Percentiles rank a stretch among this genome's conserved stretches.
phyloP scores from a whole-genome alignment of 2,797 vertebrate genomes.

The Pygocentrus nattereri region DNA sequence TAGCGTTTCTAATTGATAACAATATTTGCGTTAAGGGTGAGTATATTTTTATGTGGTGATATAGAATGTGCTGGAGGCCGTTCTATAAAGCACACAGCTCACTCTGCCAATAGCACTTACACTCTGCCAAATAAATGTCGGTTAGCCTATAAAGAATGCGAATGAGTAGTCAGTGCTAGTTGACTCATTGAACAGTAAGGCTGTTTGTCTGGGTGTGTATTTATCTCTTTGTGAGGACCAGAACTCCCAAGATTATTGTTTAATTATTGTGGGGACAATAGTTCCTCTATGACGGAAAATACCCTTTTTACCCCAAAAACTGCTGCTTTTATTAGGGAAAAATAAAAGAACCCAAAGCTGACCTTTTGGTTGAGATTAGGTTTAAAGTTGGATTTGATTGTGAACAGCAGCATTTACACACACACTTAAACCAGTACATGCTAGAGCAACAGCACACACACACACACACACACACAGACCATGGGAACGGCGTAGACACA shows the following conservation, averaged over 20 bases:
- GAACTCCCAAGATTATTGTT: not conserved
- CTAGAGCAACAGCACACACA: not conserved
- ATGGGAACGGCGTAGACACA: too few relatives aligned
- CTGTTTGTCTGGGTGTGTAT: not conserved
- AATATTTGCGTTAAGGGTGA: conserved; percentile 15
- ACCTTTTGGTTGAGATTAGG: not conserved
- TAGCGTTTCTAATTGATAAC: conserved; percentile 22
- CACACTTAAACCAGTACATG: too few relatives aligned
- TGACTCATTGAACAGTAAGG: conserved; percentile 24
- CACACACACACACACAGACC: not conserved
- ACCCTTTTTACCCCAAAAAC: too few relatives aligned
- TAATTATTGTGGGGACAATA: not conserved
- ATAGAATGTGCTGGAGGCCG: conserved; percentile 13
- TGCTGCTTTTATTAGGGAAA: too few relatives aligned
- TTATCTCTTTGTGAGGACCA: not conserved
- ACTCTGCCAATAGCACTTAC: conserved; percentile 27
- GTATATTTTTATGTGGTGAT: conserved; percentile 8
- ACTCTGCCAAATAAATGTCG: conserved; percentile 33
- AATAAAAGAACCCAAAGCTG: not conserved
- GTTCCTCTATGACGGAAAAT: not conserved
- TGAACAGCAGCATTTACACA: too few relatives aligned
- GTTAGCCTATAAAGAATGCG: conserved; percentile 18
- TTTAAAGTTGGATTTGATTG: not conserved
- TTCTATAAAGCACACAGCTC: not conserved
- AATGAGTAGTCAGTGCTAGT: conserved; percentile 8